Percentiles rank a stretch among this genome's conserved stretches.
Evolutionary conservation across 2,888 invertebrate genomes (phyloP).

Genomic region (Rhamphomyia laevipes): DNA sequence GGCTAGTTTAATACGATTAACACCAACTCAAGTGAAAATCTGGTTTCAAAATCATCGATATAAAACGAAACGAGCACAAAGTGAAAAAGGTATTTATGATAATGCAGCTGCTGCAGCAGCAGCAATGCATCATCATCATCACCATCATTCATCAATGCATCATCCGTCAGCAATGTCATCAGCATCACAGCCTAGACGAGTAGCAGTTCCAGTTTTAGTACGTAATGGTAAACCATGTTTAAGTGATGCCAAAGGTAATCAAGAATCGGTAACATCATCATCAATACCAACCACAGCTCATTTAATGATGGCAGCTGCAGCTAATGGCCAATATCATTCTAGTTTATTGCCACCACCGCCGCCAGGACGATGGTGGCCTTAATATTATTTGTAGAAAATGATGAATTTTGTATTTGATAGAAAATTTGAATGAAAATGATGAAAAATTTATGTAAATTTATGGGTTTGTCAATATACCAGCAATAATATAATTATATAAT

Average conservation of each 20-base stretch:
- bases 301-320: constrained; percentile 16
- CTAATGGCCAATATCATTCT: constrained; percentile 3
- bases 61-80: constrained; percentile 95
- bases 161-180: constrained; percentile 39
- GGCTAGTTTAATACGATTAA: constrained; percentile 85
- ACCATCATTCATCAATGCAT: constrained; percentile 27
- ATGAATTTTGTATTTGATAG: background rate
- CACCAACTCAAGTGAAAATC: constrained; percentile 96
- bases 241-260: constrained; percentile 38
- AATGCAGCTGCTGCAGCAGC: constrained; percentile 28
- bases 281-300: constrained; percentile 29
- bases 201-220: constrained; percentile 89
- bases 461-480: too few species aligned
- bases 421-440: too few species aligned
- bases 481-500: too few species aligned
- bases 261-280: constrained; percentile 36
- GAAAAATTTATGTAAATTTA: too few species aligned
- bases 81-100: constrained; percentile 74
- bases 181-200: constrained; percentile 74
- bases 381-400: constrained; percentile 27
- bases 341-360: constrained; percentile 25
- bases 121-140: constrained; percentile 22
- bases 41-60: constrained; percentile 99
- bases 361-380: constrained; percentile 33
- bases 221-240: constrained; percentile 88